These are phyloP conservation scores for Sylvia atricapilla DNA, from an alignment of 2,113 vertebrate genomes.

Conservation along the genomic window DNA sequence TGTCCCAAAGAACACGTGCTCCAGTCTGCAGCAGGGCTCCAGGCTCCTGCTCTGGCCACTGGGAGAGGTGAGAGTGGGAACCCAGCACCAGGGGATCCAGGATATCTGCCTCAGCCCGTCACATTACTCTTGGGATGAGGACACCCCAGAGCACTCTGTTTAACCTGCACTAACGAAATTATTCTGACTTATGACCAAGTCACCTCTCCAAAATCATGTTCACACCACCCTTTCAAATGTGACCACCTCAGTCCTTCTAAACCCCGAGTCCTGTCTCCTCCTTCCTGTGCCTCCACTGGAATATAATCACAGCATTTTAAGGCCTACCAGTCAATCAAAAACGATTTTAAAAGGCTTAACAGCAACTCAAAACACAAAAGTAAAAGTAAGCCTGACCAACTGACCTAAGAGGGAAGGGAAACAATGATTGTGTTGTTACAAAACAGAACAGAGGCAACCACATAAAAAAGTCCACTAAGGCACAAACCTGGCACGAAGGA, in stretches of 20 bases:
- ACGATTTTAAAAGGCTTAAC: not conserved
- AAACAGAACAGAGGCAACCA: not conserved
- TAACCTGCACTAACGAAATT: not conserved
- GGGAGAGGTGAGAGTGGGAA: not conserved
- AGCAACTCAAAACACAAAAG: not conserved
- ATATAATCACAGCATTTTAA: not conserved
- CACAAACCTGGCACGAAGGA: not conserved
- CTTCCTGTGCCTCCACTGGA: not conserved
- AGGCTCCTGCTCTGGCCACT: not conserved
- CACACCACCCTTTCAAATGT: not conserved
- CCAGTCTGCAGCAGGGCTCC: accelerated
- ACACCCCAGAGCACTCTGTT: not conserved
- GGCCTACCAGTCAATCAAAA: not conserved
- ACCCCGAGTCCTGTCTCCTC: not conserved
- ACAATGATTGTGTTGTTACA: not conserved
- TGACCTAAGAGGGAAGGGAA: not conserved
- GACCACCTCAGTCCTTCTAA: not conserved
- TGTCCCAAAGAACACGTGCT: not conserved
- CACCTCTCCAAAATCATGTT: not conserved
- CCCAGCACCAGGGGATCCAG: not conserved
- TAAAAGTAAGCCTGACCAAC: not conserved
- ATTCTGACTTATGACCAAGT: not conserved
- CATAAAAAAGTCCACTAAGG: not conserved
- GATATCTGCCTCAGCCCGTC: not conserved
- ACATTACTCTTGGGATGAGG: not conserved